Evolutionary conservation across 2,888 invertebrate species (phyloP).

Genomic region (Meiosimyza decipiens): DNA sequence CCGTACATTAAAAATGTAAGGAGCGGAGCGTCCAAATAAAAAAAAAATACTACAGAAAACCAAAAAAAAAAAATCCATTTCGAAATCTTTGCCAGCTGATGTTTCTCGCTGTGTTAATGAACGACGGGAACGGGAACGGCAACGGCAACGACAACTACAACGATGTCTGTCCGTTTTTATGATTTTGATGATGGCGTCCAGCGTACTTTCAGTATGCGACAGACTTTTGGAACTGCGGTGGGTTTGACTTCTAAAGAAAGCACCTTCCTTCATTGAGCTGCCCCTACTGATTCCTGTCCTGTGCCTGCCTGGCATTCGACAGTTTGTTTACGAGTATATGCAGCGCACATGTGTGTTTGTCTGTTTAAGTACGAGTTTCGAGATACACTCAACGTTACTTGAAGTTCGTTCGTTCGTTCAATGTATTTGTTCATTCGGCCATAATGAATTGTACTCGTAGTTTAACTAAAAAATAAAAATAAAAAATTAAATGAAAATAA

Average conservation of each 20-base stretch:
- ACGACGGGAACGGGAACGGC: too few species aligned
- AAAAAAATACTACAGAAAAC: background rate
- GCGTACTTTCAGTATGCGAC: background rate
- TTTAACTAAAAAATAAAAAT: too few species aligned
- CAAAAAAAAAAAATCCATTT: background rate
- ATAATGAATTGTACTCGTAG: constrained; percentile 9
- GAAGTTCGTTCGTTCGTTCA: background rate
- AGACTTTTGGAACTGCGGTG: constrained; percentile 13
- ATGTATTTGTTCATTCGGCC: constrained; percentile 18
- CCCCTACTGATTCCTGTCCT: background rate
- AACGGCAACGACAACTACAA: too few species aligned
- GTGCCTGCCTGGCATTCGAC: background rate
- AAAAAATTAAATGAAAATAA: background rate
- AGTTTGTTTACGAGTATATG: background rate
- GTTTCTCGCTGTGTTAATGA: background rate
- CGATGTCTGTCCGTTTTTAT: background rate
- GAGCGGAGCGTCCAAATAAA: background rate
- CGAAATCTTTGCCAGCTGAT: constrained; percentile 25
- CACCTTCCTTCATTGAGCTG: background rate
- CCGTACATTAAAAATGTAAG: too few species aligned
- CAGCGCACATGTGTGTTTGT: background rate
- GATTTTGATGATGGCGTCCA: constrained; percentile 29
- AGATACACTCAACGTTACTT: background rate
- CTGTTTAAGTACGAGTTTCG: background rate
- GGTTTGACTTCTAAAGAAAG: constrained; percentile 30